phyloP scores from a whole-genome alignment of 2,888 invertebrate genomes.

The Koerneria pararmatus region DNA sequence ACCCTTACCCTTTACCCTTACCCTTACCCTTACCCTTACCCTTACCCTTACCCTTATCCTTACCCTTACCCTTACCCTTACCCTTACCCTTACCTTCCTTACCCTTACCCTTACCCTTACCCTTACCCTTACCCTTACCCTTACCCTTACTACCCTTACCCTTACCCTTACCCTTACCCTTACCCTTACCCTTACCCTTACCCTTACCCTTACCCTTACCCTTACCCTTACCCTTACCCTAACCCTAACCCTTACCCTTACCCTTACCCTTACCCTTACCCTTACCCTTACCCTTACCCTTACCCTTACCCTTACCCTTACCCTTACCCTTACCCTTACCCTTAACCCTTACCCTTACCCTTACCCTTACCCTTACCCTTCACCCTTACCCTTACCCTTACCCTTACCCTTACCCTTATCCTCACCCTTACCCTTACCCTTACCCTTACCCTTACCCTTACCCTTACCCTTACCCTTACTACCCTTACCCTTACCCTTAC shows the following conservation, averaged over 20 bases:
- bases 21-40: neutral
- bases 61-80: conserved; percentile 2
- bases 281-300: neutral
- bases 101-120: conserved; percentile 2
- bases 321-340: neutral
- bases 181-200: conserved; percentile 2
- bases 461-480: too few relatives aligned
- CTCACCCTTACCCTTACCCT: too few relatives aligned
- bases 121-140: conserved; percentile 2
- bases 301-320: neutral
- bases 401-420: too few relatives aligned
- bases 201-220: neutral
- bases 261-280: neutral
- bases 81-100: conserved; percentile 2
- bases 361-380: conserved; percentile 2
- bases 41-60: neutral
- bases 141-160: neutral
- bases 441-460: too few relatives aligned
- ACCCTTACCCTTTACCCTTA: conserved; percentile 2
- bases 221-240: conserved; percentile 2
- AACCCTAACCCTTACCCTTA: neutral
- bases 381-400: too few relatives aligned
- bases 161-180: conserved; percentile 2
- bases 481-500: too few relatives aligned
- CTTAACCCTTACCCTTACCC: conserved; percentile 2